Conservation (phyloP, 2,888 invertebrate genomes). For the Theretra japonica region DNA sequence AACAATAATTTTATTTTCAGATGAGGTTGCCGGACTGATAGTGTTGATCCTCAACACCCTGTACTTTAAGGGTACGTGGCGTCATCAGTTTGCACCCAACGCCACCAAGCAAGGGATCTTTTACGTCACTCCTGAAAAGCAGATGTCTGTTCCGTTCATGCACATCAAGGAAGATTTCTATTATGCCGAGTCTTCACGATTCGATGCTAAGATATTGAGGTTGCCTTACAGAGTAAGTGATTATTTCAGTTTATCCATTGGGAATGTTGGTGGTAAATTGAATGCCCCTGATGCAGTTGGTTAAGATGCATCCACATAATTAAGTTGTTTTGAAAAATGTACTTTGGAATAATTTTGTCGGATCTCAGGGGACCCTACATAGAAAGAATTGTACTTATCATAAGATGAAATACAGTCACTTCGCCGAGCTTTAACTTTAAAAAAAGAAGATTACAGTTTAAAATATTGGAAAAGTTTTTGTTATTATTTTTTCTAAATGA, state of each 20-base stretch:
- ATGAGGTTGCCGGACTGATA: conserved; percentile 85
- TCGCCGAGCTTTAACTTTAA: no score
- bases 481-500: no score
- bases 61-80: conserved; percentile 93
- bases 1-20: conserved; percentile 60
- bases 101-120: conserved; percentile 86
- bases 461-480: no score
- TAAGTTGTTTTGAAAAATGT: no score
- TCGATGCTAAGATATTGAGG: conserved; percentile 89
- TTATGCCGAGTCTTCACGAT: conserved; percentile 84
- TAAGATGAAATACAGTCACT: no score
- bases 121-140: conserved; percentile 76
- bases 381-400: no score
- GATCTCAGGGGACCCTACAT: no score
- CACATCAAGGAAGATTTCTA: conserved; percentile 87
- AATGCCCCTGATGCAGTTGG: no score
- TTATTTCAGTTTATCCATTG: not conserved
- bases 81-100: conserved; percentile 87
- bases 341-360: no score
- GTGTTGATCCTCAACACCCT: conserved; percentile 90
- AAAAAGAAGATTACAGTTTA: no score
- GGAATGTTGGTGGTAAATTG: no score
- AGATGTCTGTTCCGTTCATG: conserved; percentile 87
- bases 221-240: conserved; percentile 88
- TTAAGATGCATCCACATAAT: no score